Percentiles rank a stretch among this genome's conserved stretches.
phyloP scores from a whole-genome alignment of 1,140 invertebrate species.

The Frieseomelitta varia region DNA sequence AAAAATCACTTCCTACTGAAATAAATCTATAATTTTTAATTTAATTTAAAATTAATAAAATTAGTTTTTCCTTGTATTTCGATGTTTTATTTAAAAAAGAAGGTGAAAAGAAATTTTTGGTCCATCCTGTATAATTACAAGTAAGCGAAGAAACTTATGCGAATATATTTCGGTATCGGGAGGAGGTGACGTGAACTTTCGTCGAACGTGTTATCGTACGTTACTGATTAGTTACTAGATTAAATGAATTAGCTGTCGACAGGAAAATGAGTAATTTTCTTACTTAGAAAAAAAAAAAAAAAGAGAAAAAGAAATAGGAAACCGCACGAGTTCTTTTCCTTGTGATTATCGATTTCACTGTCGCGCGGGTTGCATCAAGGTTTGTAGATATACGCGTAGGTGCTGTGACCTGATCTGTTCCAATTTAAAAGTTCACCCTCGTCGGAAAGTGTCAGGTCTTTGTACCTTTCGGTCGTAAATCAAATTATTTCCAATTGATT shows the following conservation, averaged over 20 bases:
- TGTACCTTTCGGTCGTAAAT: constrained; percentile 8
- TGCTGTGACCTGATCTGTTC: constrained; percentile 30
- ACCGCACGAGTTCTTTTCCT: constrained; percentile 57
- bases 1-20: no score
- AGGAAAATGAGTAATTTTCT: not conserved
- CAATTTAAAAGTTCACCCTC: constrained; percentile 34
- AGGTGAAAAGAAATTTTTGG: no score
- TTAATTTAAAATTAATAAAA: no score
- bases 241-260: not conserved
- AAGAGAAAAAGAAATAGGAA: constrained; percentile 25
- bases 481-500: constrained; percentile 32
- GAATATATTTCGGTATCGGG: not conserved
- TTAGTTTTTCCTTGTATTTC: no score
- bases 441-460: not conserved
- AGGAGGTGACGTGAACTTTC: not conserved
- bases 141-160: not conserved
- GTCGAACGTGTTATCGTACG: not conserved
- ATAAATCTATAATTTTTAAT: no score
- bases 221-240: not conserved
- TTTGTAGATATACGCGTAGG: constrained; percentile 31
- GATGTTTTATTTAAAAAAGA: no score
- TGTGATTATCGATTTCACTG: constrained; percentile 54
- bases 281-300: not conserved
- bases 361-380: constrained; percentile 37
- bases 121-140: not conserved